Base-by-base conservation (phyloP, 2,113 vertebrate species). In the Callopanchax toddi region DNA sequence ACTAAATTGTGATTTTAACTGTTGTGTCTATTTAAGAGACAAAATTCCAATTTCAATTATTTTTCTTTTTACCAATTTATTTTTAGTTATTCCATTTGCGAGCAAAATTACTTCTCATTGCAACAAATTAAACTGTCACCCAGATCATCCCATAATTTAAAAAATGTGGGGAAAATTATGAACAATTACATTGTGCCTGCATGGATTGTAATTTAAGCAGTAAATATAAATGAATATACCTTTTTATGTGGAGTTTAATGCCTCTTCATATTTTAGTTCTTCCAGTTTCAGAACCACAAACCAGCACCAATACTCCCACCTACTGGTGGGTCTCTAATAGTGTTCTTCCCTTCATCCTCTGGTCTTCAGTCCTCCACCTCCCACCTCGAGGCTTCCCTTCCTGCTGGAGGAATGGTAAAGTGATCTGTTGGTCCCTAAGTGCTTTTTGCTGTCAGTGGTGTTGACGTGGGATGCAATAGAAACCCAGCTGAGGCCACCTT, bases 281-380 rank as follows among this genome's bases (percentile, higher is more conserved):
- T 34, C 23, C 51, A 60, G 11, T 4, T 1, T 0, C 46, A 4
- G 2, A 26, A 53, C 25, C 56, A 44, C 63, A 86, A 90, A 86
- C 53, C 53, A 91, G 81, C 79, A 76, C 68, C 91, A 92, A 91
- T 79, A 93, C 86, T 90, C 62, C 91, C 91, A 93, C 88, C 92
- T 93, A 74, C 86, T 90, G 92, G 85, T 26, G 23, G 40, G 2
- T 20, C 16, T 36, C 39, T 23, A 46, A 60, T 37, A 78, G 11
- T 84, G 61, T 72, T 40, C 34, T 34, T 7, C 48, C 45, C 22
- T 26, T 11, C 39, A 34, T 36, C 50, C 21, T 53, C 60, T 71
- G 51, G 52, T 59, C 61, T 45, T 45, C 67, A 58, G 11, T 67
- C 75, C 79, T 83, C 69, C 75, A 75, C 71, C 76, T 50, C 84